phyloP scores from a whole-genome alignment of 2,113 vertebrate genomes.

The Megaceryle maxima region DNA sequence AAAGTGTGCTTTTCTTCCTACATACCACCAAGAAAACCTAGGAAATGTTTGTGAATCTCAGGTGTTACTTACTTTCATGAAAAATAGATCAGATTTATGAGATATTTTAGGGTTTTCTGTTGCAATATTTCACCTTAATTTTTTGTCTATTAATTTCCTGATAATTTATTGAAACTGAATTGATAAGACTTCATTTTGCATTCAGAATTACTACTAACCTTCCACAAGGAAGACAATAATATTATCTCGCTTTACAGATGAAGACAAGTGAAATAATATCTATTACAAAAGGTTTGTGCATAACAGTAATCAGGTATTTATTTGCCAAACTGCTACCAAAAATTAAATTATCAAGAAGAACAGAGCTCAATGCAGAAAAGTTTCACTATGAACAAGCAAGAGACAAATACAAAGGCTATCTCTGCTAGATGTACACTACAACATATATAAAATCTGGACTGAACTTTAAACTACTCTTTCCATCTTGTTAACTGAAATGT shows the following conservation, averaged over 20 bases:
- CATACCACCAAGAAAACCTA: not conserved
- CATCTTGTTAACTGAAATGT: constrained; percentile 8
- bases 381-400: not conserved
- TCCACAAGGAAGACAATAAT: not conserved
- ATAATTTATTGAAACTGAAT: not conserved
- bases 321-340: not conserved
- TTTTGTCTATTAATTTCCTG: not conserved
- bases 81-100: not conserved
- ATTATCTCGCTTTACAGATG: not conserved
- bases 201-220: not conserved
- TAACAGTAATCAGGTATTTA: not conserved
- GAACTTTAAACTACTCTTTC: constrained; percentile 37
- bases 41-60: not conserved
- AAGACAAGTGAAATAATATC: not conserved
- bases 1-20: not conserved
- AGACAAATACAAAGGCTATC: not conserved
- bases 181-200: not conserved
- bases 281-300: not conserved
- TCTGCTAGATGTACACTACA: not conserved
- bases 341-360: not conserved
- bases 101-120: not conserved
- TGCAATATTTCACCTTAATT: not conserved
- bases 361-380: not conserved
- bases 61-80: not conserved
- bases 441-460: not conserved